Evolutionary conservation across 2,888 invertebrate genomes (phyloP).

Genomic region (Rhagium mordax): DNA sequence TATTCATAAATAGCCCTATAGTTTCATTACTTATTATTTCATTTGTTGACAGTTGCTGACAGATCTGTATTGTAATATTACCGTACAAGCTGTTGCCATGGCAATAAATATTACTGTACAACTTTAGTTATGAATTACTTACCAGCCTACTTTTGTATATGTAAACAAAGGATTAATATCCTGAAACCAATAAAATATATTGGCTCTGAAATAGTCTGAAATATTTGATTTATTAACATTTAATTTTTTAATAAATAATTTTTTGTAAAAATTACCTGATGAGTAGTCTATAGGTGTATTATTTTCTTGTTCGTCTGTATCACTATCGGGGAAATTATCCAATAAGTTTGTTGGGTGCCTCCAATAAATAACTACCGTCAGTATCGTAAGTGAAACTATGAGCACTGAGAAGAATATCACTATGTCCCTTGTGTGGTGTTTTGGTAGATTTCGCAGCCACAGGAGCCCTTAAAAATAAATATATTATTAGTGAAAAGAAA

Average conservation of each 20-base stretch:
- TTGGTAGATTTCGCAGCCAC: conserved; percentile 51
- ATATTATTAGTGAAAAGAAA: neutral
- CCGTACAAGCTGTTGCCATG: too few relatives aligned
- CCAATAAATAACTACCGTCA: conserved; percentile 49
- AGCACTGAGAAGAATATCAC: conserved; percentile 49
- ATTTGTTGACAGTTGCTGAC: too few relatives aligned
- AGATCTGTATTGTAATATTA: too few relatives aligned
- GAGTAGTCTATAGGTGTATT: conserved; percentile 47
- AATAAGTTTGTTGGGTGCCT: conserved; percentile 27
- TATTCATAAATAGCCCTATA: too few relatives aligned
- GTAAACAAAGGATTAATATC: too few relatives aligned
- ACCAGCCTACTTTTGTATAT: too few relatives aligned
- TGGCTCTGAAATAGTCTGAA: too few relatives aligned
- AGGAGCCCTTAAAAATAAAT: conserved; percentile 49
- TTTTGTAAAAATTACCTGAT: conserved; percentile 43
- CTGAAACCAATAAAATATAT: too few relatives aligned
- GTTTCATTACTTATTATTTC: too few relatives aligned
- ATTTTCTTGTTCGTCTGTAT: conserved; percentile 56
- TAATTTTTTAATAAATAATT: too few relatives aligned
- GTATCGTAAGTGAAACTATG: conserved; percentile 45
- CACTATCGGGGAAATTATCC: conserved; percentile 9
- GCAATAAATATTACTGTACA: too few relatives aligned
- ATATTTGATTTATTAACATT: neutral
- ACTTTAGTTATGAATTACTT: too few relatives aligned
- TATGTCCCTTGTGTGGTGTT: conserved; percentile 49